These are phyloP conservation scores for Gyrodactylus bullatarudis DNA, from an alignment of 1,140 invertebrate species.

Conservation along the genomic window DNA sequence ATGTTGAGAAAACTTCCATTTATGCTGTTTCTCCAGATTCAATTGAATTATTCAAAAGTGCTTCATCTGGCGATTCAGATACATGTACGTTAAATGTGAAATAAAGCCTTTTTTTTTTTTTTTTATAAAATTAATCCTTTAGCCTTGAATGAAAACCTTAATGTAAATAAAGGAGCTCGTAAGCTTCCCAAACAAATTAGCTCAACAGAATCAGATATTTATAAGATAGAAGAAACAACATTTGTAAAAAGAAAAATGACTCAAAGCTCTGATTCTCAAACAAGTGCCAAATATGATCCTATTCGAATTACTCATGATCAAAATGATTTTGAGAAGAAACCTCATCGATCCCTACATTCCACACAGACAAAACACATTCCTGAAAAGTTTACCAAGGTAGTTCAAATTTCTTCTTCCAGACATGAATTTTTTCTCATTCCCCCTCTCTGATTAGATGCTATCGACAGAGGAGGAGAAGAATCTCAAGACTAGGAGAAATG, in stretches of 20 bases:
- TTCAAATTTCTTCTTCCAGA: not conserved
- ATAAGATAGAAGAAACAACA: not conserved
- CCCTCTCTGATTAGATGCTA: not conserved
- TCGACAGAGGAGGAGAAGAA: not conserved
- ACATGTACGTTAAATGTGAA: not conserved
- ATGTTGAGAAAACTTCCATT: not conserved
- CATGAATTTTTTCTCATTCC: not conserved
- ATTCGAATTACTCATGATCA: not conserved
- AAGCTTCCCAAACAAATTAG: not conserved
- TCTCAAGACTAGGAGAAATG: not conserved
- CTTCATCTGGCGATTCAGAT: not conserved
- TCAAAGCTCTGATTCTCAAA: not conserved
- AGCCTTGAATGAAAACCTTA: too few species aligned
- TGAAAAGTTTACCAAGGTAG: not conserved
- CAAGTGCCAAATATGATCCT: not conserved
- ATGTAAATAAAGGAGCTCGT: too few species aligned
- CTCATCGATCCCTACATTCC: not conserved
- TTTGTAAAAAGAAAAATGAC: too few species aligned
- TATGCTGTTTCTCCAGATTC: not conserved
- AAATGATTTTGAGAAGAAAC: not conserved
- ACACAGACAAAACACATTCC: not conserved
- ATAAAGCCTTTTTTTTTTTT: too few species aligned
- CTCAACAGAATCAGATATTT: not conserved
- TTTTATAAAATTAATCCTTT: too few species aligned
- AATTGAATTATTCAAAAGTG: not conserved